Base-by-base conservation (phyloP, 2,888 invertebrate species). In the Meloe dianella region DNA sequence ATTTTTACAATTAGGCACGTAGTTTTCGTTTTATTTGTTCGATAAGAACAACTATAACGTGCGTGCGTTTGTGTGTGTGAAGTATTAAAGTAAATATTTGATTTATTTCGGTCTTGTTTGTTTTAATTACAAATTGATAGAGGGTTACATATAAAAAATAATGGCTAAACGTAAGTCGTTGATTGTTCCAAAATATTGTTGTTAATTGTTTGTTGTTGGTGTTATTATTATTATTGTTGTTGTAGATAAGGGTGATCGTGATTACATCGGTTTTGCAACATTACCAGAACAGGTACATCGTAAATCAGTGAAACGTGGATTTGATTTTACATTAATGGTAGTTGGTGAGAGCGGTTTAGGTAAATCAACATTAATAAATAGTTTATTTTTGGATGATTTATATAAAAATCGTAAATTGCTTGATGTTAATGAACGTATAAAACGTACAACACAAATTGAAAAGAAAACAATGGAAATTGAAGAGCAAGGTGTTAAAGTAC, bases 311-410 rank as follows among this genome's bases (percentile, higher is more conserved):
- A 97, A 97, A 85, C 89, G 95, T 77, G 97, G 97, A 64, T 97
- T 97, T 84, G 97, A 97, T 84, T 97, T 97, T 85, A 97, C 97
- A 0, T 86, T 97, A 72, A 96, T 97, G 96, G 97, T 97, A 20
- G 94, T 97, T 35, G 97, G 97, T 32, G 97, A 97, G 84, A 92
- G 93, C 0, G 97, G 97, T 0, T 87, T 97, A 60, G 97, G 97
- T 65, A 97, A 97, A 84, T 97, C 96, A 0, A 97, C 97, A 0
- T 87, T 97, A 62, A 92, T 97, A 82, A 97, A 97, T 86, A 96
- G 96, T 80, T 88, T 97, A 60, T 97, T 97, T 83, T 88, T 97
- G 73, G 95, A 94, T 64, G 97, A 97, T 82, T 88, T 97, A 29
- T 97, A 97, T 85, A 94, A 93, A 83, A 94, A 92, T 78, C 89